These are phyloP conservation scores for Galaxias olidus DNA, from an alignment of 2,797 vertebrate species.

Conservation along the genomic window DNA sequence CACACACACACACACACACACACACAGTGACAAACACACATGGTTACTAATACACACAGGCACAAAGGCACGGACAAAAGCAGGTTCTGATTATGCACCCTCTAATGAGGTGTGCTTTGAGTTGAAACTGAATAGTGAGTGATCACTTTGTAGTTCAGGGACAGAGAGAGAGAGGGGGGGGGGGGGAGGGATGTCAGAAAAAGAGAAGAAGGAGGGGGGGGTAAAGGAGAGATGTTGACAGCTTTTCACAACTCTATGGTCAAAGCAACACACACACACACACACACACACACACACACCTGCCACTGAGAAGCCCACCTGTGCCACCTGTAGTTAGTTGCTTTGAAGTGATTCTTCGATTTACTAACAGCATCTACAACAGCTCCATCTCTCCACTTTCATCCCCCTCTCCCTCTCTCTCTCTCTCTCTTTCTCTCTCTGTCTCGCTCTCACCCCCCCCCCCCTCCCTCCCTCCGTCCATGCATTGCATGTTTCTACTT, in stretches of 20 bases:
- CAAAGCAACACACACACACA: neutral
- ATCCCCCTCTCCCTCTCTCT: constrained; percentile 17
- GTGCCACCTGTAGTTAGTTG: no score
- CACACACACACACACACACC: neutral
- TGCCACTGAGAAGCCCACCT: neutral
- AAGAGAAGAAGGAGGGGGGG: neutral
- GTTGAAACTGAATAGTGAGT: no score
- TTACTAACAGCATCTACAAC: no score
- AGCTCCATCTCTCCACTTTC: constrained; percentile 21
- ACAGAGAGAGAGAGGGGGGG: neutral
- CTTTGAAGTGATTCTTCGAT: no score
- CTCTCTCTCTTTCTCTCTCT: neutral
- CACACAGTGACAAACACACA: neutral
- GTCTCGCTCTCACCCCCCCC: constrained; percentile 8
- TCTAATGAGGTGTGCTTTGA: no score
- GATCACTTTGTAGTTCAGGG: neutral
- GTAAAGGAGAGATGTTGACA: neutral
- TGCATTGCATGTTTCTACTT: constrained; percentile 23
- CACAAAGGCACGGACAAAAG: no score
- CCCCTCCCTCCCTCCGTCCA: constrained; percentile 25
- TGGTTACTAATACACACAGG: no score
- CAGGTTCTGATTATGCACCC: no score
- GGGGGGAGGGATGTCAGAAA: neutral
- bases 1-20: constrained; percentile 16
- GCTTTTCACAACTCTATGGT: neutral